Percentiles rank a stretch among this genome's conserved stretches.
phyloP scores from a whole-genome alignment of 2,888 invertebrate genomes.

The Calliscelio sp. region DNA sequence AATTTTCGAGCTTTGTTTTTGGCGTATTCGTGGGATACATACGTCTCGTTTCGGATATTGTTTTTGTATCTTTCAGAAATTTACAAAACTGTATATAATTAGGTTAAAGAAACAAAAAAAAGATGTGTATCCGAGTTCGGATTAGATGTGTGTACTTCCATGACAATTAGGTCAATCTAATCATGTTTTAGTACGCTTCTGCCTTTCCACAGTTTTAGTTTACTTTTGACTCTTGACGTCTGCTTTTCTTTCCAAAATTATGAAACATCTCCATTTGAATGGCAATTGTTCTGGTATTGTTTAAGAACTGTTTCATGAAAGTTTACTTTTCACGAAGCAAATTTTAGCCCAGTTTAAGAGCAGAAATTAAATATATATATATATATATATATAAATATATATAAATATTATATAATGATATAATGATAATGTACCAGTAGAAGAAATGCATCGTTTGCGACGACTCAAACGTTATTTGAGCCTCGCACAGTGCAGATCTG shows the following conservation, averaged over 20 bases:
- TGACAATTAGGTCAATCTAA: conserved; percentile 34
- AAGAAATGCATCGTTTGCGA: conserved; percentile 37
- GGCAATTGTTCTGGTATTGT: background rate
- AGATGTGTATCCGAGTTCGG: conserved; percentile 39
- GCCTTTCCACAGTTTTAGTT: too few species aligned
- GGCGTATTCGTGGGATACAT: conserved; percentile 10
- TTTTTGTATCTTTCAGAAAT: conserved; percentile 51
- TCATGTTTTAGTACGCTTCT: too few species aligned
- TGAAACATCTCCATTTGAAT: conserved; percentile 23
- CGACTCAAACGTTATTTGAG: conserved; percentile 38
- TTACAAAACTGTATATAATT: conserved; percentile 59
- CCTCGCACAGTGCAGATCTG: conserved; percentile 52
- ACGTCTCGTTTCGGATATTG: conserved; percentile 14
- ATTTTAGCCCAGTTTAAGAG: conserved; percentile 15
- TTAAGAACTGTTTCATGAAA: background rate
- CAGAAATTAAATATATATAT: conserved; percentile 38
- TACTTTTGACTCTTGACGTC: conserved; percentile 25
- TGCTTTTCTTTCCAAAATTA: conserved; percentile 30
- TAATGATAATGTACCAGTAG: conserved; percentile 37
- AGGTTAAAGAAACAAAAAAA: conserved; percentile 27
- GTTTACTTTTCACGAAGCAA: background rate
- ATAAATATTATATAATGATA: too few species aligned
- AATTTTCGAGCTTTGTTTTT: conserved; percentile 52
- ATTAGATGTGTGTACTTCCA: conserved; percentile 61
- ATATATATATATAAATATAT: conserved; percentile 12